Evolutionary conservation across 2,797 vertebrate genomes (phyloP), one percentile per base, ranked within the genome.

Genomic region (Dallia pectoralis): DNA sequence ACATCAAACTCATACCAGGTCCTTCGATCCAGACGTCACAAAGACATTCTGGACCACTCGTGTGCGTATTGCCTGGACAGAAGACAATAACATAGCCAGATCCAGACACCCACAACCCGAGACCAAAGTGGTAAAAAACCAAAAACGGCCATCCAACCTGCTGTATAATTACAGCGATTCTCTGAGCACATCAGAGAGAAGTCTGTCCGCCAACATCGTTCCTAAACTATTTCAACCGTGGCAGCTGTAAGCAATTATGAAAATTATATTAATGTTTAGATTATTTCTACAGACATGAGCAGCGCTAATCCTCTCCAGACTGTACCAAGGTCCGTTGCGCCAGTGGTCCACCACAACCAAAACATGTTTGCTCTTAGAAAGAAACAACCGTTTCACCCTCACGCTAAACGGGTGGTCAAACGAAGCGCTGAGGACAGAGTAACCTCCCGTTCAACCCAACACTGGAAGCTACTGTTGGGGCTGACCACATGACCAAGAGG

Each of bases 171-270:
- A 59, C 3, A 11, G 9, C 14, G 27, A 40, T 30, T 36, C 33
- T 18, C 49, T 66, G 32, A 67, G 62, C 27, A 53, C 49, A 71
- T 74, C 29, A 15, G 32, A 36, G 30, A 33, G 56, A 68, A 25
- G 67, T 27, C 40, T 48, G 69, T 22, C 53, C 25, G 53, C 53
- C 22, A 25, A 25, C 15, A 51, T 40, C 14, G 62, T 63, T 51
- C 61, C 68, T 72, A 33, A 77, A 51, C 74, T 74, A 77, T 68
- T 67, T 75, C 61, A 53, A 72, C 36, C 2, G 49, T 51, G 69
- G 70, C 82, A 85, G 77, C 82, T 85, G 86, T 44, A 68, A 36
- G 56, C 73, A 79, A 87, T 86, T 84, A 85, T 48, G 72, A 68
- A 71, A 76, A 72, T 44, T 40, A 67, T 51, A 69, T 74, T 62